These are phyloP conservation scores for Teleogryllus occipitalis DNA, from an alignment of 1,140 invertebrate species.

Conservation along the genomic window DNA sequence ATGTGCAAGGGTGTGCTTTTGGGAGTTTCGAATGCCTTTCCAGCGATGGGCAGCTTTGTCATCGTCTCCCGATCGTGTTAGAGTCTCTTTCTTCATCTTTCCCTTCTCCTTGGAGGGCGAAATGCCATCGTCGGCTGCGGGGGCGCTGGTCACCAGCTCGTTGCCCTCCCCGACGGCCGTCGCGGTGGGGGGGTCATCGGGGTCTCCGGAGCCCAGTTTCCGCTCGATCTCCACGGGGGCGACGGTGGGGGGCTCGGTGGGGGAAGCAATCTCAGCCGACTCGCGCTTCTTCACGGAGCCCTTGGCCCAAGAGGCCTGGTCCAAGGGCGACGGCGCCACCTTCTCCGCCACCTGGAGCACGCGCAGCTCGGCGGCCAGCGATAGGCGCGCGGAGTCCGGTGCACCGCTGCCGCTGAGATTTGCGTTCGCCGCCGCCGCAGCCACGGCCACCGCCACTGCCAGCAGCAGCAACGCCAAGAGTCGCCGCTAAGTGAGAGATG, in stretches of 20 bases:
- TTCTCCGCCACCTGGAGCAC: background rate
- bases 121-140: background rate
- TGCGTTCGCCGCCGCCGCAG: too few species aligned
- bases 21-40: background rate
- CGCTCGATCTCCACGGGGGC: background rate
- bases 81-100: background rate
- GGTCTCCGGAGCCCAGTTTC: background rate
- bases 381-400: background rate
- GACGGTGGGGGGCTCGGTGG: too few species aligned
- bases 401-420: background rate
- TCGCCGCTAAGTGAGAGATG: background rate
- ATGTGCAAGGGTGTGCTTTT: background rate
- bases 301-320: background rate
- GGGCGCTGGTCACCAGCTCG: background rate
- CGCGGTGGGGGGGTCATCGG: background rate
- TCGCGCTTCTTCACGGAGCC: background rate
- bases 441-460: too few species aligned
- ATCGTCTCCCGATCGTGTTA: background rate
- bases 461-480: background rate
- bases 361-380: background rate
- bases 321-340: background rate
- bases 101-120: background rate
- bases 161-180: background rate
- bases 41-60: background rate
- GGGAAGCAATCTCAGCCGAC: background rate